These are phyloP conservation scores for Drosophila neoperkinsi DNA, from an alignment of 2,888 invertebrate species.

Conservation along the genomic window DNA sequence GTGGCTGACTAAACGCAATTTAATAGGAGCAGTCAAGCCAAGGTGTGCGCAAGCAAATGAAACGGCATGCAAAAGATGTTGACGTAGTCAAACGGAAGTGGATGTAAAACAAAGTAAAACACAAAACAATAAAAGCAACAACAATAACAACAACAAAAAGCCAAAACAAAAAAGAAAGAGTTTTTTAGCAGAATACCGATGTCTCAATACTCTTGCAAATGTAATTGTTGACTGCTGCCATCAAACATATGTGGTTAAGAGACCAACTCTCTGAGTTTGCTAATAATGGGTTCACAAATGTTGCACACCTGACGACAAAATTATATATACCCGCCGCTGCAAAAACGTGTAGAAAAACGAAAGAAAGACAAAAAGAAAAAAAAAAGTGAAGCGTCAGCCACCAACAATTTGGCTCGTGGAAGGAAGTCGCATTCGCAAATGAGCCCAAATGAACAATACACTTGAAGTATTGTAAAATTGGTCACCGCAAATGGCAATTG, in stretches of 20 bases:
- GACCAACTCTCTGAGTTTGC: not conserved
- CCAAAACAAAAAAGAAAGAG: not conserved
- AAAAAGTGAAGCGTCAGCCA: conserved; percentile 35
- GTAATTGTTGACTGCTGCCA: not conserved
- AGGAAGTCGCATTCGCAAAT: conserved; percentile 19
- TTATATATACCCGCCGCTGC: not conserved
- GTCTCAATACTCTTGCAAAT: not conserved
- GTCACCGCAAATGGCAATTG: conserved; percentile 35
- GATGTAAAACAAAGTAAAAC: conserved; percentile 38
- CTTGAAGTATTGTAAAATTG: not conserved
- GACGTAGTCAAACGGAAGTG: conserved; percentile 60
- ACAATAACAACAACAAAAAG: not conserved
- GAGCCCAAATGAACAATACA: not conserved
- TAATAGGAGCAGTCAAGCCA: not conserved
- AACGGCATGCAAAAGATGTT: conserved; percentile 22
- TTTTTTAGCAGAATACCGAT: not conserved
- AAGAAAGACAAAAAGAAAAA: not conserved
- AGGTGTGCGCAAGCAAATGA: too few species aligned
- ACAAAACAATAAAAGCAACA: conserved; percentile 2
- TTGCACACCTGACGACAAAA: not conserved
- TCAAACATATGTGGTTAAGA: not conserved
- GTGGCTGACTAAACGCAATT: conserved; percentile 35
- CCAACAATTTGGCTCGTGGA: conserved; percentile 25
- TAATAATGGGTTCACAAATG: not conserved
- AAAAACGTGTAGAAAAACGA: not conserved